phyloP scores from a whole-genome alignment of 2,113 vertebrate species.

The Brachypodius melanocephalos region DNA sequence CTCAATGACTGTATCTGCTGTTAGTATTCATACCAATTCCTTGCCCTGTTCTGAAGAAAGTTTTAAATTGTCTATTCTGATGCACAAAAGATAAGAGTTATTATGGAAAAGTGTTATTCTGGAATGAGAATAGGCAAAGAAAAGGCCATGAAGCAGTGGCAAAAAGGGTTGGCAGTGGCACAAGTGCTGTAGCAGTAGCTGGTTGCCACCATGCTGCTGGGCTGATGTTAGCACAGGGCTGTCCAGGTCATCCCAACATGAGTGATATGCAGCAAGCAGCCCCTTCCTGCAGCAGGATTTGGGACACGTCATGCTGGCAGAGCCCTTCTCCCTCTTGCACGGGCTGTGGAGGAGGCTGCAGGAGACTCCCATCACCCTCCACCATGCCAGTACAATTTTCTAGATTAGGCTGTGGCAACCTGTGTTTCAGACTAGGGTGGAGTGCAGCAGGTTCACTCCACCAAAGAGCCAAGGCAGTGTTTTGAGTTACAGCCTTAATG shows the following conservation, averaged over 20 bases:
- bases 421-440: background rate
- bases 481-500: background rate
- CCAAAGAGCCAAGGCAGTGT: background rate
- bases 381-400: accelerated
- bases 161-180: background rate
- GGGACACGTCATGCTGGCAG: background rate
- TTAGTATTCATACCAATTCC: background rate
- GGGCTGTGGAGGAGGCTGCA: background rate
- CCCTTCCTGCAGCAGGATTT: background rate
- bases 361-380: background rate
- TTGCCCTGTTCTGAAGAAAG: background rate
- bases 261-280: accelerated
- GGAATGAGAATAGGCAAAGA: background rate
- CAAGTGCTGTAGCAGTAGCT: background rate
- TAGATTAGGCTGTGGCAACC: background rate
- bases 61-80: background rate
- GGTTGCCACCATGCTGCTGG: background rate
- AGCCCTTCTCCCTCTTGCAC: background rate
- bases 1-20: background rate
- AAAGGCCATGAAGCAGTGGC: background rate
- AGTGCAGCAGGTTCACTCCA: too few species aligned
- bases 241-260: background rate
- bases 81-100: background rate
- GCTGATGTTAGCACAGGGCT: background rate
- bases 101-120: background rate